Evolutionary conservation across 2,888 invertebrate species (phyloP), one percentile per base, ranked within the genome.

Genomic region (Troides aeacus): DNA sequence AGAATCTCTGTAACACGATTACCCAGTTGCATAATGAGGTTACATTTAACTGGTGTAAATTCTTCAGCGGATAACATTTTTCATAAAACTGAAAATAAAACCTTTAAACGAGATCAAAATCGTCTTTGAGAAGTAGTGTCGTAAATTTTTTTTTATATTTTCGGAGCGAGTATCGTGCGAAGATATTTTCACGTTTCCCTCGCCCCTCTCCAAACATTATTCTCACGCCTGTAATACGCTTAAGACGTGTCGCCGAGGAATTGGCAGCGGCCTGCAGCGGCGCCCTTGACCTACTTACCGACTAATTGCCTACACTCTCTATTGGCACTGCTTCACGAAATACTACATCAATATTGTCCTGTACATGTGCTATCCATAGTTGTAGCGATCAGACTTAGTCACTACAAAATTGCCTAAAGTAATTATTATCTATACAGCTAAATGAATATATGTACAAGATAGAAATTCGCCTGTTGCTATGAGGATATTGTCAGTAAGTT

Each of bases 231-330:
- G 64, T 58, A 62, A 62, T 57, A 1, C 46, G 56, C 39, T 23
- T 61, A 23, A 8, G 60, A 59, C 21, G 57, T 50, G 57, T 50
- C 53, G 36, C 30, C 46, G 42, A 39, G 23, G 42, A 60, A 63
- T 85, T 87, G 88, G 86, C 88, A 85, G 68, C 79, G 70, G 65
- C 66, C 58, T 61, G 61, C 64, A 30, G 70, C 66, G 39, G 65
- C 75, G 78, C 78, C 89, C 90, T 84, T 90, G 90, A 89, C 90
- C 90, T 85, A 87, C 78, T 88, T 89, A 78, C 78, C 72, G 75
- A 74, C 80, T 85, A 84, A 85, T 85, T 84, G 84, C 84, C 36
- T 50, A 46, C 68, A 62, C 58, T 18, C 36, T 10, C 1, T 85
- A 87, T 84, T 87, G 87, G 86, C 87, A 84, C 81, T 82, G 70